These are phyloP conservation scores for Cataglyphis altisquamis DNA, from an alignment of 2,888 invertebrate species.

Conservation along the genomic window DNA sequence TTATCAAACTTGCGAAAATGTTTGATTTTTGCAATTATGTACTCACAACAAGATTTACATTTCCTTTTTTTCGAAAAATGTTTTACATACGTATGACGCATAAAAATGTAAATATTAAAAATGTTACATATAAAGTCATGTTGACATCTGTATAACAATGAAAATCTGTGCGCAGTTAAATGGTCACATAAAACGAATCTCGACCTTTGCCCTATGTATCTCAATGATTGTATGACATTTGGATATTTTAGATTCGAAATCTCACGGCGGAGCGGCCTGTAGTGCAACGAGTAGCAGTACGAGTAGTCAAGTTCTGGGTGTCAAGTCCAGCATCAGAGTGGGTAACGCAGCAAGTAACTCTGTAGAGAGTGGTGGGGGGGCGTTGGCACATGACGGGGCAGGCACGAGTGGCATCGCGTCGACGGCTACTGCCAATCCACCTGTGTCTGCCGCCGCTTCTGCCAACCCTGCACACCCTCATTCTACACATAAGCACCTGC, in stretches of 20 bases:
- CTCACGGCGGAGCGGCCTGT: constrained; percentile 78
- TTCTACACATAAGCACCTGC: constrained; percentile 83
- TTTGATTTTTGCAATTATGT: constrained; percentile 59
- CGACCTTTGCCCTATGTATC: neutral
- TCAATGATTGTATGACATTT: constrained; percentile 55
- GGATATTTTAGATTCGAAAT: constrained; percentile 74
- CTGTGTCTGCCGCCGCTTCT: constrained; percentile 83
- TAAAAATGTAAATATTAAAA: constrained; percentile 33
- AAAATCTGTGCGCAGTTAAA: constrained; percentile 26
- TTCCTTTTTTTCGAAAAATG: constrained; percentile 31
- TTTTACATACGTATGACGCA: neutral
- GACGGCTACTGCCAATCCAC: constrained; percentile 82
- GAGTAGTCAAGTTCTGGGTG: constrained; percentile 84
- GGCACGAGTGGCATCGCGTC: constrained; percentile 83
- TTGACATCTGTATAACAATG: constrained; percentile 34
- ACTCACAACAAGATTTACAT: constrained; percentile 35
- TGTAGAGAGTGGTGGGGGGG: constrained; percentile 85
- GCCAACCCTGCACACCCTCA: constrained; percentile 87
- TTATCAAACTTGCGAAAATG: constrained; percentile 59
- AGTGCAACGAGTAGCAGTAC: constrained; percentile 78
- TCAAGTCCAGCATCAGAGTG: constrained; percentile 86
- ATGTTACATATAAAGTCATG: constrained; percentile 40
- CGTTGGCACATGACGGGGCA: constrained; percentile 86
- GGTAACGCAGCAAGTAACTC: constrained; percentile 86
- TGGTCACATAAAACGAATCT: constrained; percentile 8